A percentile compares a stretch with the other conserved stretches of the same genome.
phyloP scores from a whole-genome alignment of 2,113 vertebrate genomes.

The Myotis yumanensis region DNA sequence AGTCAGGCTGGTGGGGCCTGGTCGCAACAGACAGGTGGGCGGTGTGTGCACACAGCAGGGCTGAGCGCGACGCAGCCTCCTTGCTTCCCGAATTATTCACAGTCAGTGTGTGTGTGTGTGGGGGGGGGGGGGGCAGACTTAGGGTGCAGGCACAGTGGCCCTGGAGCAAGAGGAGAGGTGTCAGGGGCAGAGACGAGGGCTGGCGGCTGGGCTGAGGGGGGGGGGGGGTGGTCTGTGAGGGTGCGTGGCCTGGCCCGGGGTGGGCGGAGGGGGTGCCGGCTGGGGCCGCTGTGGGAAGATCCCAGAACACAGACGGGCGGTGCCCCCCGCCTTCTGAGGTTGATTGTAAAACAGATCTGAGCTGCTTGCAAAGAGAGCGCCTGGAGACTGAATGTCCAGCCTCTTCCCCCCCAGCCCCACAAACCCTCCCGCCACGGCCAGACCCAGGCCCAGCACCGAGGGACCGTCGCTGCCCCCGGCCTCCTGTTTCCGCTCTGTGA shows the following conservation, averaged over 20 bases:
- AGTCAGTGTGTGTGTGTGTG: no score
- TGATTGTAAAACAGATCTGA: neutral
- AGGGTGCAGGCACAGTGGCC: neutral
- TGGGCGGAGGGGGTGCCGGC: fast-evolving
- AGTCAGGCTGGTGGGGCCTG: neutral
- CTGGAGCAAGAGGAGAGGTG: neutral
- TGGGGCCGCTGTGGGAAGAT: neutral
- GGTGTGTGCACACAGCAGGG: fast-evolving
- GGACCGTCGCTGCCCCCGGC: neutral
- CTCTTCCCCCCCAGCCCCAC: neutral
- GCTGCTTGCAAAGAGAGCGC: neutral
- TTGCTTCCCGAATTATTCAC: fast-evolving
- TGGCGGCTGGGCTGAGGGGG: neutral
- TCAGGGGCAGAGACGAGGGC: neutral
- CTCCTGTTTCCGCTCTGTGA: neutral
- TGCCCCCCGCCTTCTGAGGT: neutral
- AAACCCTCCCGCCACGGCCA: neutral
- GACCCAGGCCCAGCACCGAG: fast-evolving
- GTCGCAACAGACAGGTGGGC: neutral
- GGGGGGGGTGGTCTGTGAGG: neutral
- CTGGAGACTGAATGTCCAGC: neutral
- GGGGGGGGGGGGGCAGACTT: neutral
- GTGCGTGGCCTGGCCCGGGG: no score
- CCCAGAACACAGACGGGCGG: neutral
- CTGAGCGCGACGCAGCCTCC: fast-evolving